These are phyloP conservation scores for Rhamnusium bicolor DNA, from an alignment of 2,888 invertebrate species.

Conservation along the genomic window DNA sequence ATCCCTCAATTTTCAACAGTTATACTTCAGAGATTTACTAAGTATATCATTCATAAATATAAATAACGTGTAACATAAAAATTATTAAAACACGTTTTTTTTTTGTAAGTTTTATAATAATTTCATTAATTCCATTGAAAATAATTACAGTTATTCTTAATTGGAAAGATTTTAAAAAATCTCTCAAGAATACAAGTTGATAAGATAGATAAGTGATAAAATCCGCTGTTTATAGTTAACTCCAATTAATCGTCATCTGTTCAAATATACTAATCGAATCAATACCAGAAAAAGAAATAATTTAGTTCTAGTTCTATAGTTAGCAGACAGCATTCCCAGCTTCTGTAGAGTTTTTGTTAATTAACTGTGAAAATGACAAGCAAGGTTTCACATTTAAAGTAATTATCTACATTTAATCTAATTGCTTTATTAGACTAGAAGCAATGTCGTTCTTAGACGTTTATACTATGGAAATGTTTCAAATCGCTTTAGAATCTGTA, in stretches of 20 bases:
- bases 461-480: neutral
- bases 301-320: neutral
- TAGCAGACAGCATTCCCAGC: neutral
- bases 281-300: neutral
- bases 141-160: too few species aligned
- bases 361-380: neutral
- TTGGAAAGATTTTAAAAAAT: too few species aligned
- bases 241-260: neutral
- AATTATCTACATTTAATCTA: neutral
- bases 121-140: too few species aligned
- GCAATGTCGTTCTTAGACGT: neutral
- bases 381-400: neutral
- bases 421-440: neutral
- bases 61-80: too few species aligned
- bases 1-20: too few species aligned
- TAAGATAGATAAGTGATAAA: neutral
- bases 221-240: neutral
- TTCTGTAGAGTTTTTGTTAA: conserved; percentile 1
- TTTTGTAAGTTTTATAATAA: too few species aligned
- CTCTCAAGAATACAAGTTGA: too few species aligned
- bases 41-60: too few species aligned
- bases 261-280: neutral
- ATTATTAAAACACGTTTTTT: too few species aligned
- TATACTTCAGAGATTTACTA: too few species aligned
- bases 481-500: neutral